Percentiles rank a stretch among this genome's conserved stretches.
phyloP scores from a whole-genome alignment of 2,797 vertebrate species.

The Apodemus agrarius region DNA sequence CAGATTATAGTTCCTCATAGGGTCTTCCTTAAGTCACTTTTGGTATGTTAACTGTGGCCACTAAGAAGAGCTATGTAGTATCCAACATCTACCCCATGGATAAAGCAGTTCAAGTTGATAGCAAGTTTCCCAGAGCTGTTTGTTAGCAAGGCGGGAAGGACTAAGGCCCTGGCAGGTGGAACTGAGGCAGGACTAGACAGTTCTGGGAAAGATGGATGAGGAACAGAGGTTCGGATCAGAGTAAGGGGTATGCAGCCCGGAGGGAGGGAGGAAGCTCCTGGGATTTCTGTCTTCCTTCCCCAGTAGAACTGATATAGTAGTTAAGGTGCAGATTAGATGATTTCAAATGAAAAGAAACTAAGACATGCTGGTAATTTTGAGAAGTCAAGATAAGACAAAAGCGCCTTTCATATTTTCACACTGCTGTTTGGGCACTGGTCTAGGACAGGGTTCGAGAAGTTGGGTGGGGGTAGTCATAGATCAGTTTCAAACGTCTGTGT shows the following conservation, averaged over 20 bases:
- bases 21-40: no score
- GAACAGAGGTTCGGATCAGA: not conserved
- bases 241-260: not conserved
- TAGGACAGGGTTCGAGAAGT: not conserved
- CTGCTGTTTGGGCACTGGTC: not conserved
- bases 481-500: not conserved
- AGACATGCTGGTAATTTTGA: not conserved
- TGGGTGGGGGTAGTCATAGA: not conserved
- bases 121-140: no score
- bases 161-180: not conserved
- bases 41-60: no score
- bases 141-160: no score
- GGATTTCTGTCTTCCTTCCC: not conserved
- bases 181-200: not conserved
- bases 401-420: not conserved
- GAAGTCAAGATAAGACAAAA: not conserved
- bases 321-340: not conserved
- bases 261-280: not conserved
- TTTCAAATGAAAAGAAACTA: slow-evolving; percentile 14
- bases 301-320: not conserved
- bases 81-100: no score
- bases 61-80: no score
- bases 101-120: no score
- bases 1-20: no score
- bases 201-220: not conserved